phyloP scores from a whole-genome alignment of 2,113 vertebrate species.

The Istiophorus platypterus region DNA sequence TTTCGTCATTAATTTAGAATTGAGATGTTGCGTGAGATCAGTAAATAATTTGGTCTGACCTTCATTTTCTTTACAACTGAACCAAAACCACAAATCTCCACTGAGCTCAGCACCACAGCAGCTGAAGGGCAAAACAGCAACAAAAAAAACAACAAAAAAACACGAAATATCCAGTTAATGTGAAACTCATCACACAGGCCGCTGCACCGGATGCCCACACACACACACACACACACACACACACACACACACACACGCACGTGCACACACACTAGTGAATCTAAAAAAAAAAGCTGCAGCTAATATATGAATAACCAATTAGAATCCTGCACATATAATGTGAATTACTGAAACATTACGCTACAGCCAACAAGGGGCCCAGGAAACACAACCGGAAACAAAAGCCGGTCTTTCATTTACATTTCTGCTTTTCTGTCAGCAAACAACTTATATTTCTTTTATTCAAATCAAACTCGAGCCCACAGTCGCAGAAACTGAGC shows the following conservation, averaged over 20 bases:
- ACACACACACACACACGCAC: slow-evolving; percentile 2
- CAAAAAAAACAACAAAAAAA: too few species aligned
- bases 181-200: slow-evolving; percentile 58
- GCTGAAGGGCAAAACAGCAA: too few species aligned
- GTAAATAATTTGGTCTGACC: slow-evolving; percentile 61
- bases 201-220: slow-evolving; percentile 36
- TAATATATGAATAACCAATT: slow-evolving; percentile 70
- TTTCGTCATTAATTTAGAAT: slow-evolving; percentile 19
- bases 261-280: not conserved
- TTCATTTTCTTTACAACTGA: slow-evolving; percentile 63
- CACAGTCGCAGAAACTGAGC: too few species aligned
- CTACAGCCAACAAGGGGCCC: slow-evolving; percentile 38
- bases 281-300: slow-evolving; percentile 25
- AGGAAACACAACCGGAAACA: slow-evolving; percentile 36
- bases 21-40: slow-evolving; percentile 35
- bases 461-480: slow-evolving; percentile 32
- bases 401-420: slow-evolving; percentile 16
- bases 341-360: slow-evolving; percentile 61
- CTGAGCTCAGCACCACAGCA: slow-evolving; percentile 40
- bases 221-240: slow-evolving; percentile 46
- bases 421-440: slow-evolving; percentile 7
- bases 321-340: slow-evolving; percentile 38
- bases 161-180: slow-evolving; percentile 52
- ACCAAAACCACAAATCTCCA: slow-evolving; percentile 55
- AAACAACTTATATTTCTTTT: slow-evolving; percentile 27